phyloP scores from a whole-genome alignment of 2,888 invertebrate genomes.

The Lacanobia wlatinum region DNA sequence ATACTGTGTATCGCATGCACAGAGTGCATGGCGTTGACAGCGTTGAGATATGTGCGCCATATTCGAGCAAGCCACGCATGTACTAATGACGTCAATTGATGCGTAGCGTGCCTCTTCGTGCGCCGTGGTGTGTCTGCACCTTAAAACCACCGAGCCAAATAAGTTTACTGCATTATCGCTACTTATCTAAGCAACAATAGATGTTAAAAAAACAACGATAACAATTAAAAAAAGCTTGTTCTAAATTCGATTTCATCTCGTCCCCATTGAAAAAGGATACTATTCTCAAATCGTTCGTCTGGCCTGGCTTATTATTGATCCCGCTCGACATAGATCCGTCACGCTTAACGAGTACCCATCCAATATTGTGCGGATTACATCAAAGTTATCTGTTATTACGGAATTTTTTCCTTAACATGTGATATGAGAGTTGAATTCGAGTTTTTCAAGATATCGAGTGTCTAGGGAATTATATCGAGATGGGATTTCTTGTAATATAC shows the following conservation, averaged over 20 bases:
- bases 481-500: constrained; percentile 36
- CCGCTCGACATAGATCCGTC: constrained; percentile 48
- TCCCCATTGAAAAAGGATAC: constrained; percentile 1
- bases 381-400: constrained; percentile 51
- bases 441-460: constrained; percentile 37
- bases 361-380: constrained; percentile 63
- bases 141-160: no score
- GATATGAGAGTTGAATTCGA: constrained; percentile 42
- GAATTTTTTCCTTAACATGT: constrained; percentile 44
- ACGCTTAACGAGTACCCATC: constrained; percentile 57
- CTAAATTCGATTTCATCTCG: not conserved
- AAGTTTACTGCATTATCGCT: no score
- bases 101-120: no score
- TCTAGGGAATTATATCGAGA: constrained; percentile 45
- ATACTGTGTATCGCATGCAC: no score
- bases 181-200: not conserved
- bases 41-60: no score
- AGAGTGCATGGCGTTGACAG: no score
- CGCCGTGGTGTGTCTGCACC: no score
- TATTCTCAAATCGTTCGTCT: constrained; percentile 22
- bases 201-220: not conserved
- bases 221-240: not conserved
- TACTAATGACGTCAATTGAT: no score
- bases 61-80: no score
- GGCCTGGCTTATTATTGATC: constrained; percentile 39